phyloP scores from a whole-genome alignment of 1,140 invertebrate species.

The Drosophila murphyi region DNA sequence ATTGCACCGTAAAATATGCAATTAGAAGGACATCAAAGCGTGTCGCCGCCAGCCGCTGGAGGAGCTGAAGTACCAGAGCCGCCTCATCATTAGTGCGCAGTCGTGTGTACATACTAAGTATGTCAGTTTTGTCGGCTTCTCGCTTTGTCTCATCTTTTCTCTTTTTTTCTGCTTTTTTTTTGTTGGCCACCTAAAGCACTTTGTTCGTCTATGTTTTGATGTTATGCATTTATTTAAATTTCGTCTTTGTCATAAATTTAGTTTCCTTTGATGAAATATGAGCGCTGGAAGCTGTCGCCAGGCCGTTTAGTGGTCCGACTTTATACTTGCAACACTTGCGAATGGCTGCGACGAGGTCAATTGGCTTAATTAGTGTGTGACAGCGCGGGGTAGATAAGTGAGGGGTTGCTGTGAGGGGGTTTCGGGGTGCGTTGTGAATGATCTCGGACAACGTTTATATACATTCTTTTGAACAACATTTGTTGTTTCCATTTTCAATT shows the following conservation, averaged over 20 bases:
- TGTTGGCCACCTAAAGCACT: conserved; percentile 24
- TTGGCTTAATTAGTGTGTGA: conserved; percentile 83
- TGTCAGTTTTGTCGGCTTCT: conserved; percentile 17
- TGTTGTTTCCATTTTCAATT: background rate
- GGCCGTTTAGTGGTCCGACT: conserved; percentile 27
- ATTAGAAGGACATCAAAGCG: conserved; percentile 82
- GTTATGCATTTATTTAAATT: conserved; percentile 67
- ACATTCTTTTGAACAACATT: conserved; percentile 11
- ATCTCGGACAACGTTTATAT: conserved; percentile 6
- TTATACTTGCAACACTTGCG: conserved; percentile 52
- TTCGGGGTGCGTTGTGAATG: background rate
- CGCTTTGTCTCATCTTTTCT: conserved; percentile 54
- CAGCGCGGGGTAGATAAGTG: conserved; percentile 40
- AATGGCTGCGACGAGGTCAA: conserved; percentile 70
- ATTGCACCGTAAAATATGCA: conserved; percentile 80
- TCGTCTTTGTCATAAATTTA: background rate
- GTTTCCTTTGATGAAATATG: conserved; percentile 64
- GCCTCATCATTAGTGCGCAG: conserved; percentile 71
- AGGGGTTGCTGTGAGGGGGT: background rate
- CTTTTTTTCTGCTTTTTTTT: conserved; percentile 42
- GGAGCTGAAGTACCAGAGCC: conserved; percentile 38
- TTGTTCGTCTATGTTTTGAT: conserved; percentile 23
- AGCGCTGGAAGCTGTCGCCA: conserved; percentile 25
- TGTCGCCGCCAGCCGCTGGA: conserved; percentile 19
- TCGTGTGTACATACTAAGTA: conserved; percentile 18